A percentile compares a stretch with the other conserved stretches of the same genome.
These are phyloP conservation scores for Myzus persicae DNA, from an alignment of 1,140 invertebrate species.

Conservation along the genomic window DNA sequence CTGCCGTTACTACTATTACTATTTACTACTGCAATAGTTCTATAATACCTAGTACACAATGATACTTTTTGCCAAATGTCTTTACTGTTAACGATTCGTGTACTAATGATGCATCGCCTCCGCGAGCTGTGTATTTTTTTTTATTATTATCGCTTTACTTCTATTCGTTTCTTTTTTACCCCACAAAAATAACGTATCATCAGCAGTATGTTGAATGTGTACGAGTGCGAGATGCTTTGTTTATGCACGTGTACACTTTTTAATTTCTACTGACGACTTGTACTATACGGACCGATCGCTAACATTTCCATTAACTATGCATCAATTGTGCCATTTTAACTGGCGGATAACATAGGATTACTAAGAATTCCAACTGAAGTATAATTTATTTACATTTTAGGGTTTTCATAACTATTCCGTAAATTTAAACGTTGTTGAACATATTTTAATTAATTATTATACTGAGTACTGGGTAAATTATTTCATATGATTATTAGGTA, in stretches of 20 bases:
- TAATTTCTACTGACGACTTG: neutral
- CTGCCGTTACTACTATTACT: neutral
- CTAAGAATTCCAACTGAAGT: neutral
- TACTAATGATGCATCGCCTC: neutral
- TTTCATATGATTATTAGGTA: neutral
- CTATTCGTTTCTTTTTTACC: neutral
- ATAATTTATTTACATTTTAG: neutral
- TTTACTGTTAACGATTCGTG: neutral
- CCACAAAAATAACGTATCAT: neutral
- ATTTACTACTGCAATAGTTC: neutral
- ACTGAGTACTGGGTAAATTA: neutral
- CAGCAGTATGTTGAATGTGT: neutral
- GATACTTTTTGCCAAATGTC: neutral
- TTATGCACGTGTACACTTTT: slow-evolving; percentile 12
- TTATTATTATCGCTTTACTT: neutral
- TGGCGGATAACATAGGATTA: neutral
- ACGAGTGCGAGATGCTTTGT: neutral
- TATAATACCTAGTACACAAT: neutral
- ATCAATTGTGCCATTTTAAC: slow-evolving; percentile 6
- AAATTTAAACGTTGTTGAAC: neutral
- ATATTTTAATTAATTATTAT: neutral
- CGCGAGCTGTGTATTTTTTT: neutral
- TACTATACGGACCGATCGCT: neutral
- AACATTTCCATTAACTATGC: neutral
- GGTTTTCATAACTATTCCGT: neutral